These are phyloP conservation scores for Miltochrista miniata DNA, from an alignment of 2,888 invertebrate genomes.

Conservation along the genomic window DNA sequence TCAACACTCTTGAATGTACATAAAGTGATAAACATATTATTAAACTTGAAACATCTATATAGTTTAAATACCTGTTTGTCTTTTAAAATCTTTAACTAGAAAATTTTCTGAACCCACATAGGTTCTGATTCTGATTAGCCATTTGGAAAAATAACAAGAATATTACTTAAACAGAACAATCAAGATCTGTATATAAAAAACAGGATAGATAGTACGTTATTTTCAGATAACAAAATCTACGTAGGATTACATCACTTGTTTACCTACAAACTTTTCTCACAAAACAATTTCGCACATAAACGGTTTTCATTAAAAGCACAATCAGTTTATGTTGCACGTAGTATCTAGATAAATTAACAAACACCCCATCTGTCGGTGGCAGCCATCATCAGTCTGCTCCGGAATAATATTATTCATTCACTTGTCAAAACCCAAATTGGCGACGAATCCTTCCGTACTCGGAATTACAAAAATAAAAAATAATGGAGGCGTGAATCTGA, in stretches of 20 bases:
- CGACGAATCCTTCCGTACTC: constrained; percentile 53
- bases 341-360: constrained; percentile 47
- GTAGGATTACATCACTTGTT: background rate
- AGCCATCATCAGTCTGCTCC: constrained; percentile 51
- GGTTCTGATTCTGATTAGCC: too few relatives aligned
- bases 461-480: constrained; percentile 38
- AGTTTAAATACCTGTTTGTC: too few relatives aligned
- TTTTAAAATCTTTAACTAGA: too few relatives aligned
- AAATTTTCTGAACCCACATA: too few relatives aligned
- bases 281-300: constrained; percentile 28
- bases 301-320: constrained; percentile 29
- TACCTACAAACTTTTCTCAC: background rate
- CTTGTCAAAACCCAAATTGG: constrained; percentile 73
- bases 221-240: too few relatives aligned
- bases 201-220: too few relatives aligned
- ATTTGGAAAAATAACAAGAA: too few relatives aligned
- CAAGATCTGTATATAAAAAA: too few relatives aligned
- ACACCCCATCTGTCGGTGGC: constrained; percentile 51
- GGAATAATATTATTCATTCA: constrained; percentile 72
- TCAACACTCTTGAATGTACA: background rate
- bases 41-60: too few relatives aligned
- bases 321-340: constrained; percentile 19
- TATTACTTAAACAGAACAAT: too few relatives aligned
- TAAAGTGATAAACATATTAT: too few relatives aligned
- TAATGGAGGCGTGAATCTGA: constrained; percentile 22